Evolutionary conservation across 2,797 vertebrate species (phyloP), one percentile per base, ranked within the genome.

Genomic region (Lithobates sylvaticus): DNA sequence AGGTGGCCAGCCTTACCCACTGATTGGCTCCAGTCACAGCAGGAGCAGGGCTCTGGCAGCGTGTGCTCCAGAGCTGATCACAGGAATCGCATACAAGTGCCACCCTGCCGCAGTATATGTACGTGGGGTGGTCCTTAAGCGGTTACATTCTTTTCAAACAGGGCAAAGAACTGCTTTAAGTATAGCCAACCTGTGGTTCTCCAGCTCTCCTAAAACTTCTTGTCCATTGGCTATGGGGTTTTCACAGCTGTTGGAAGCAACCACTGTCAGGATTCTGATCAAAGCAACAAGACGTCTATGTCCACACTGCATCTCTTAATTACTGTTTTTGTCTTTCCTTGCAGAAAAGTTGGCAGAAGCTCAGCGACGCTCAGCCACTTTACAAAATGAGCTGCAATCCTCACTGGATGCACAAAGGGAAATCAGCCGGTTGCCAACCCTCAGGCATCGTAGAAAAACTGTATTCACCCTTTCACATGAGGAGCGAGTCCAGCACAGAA

Each of bases 341-440:
- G 54, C 88, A 99, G 98, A 99, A 88, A 99, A 99, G 91, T 95
- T 99, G 15, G 98, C 98, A 0, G 98, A 99, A 90, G 98, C 98
- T 71, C 98, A 99, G 93, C 95, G 98, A 72, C 94, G 97, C 34
- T 99, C 97, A 39, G 97, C 98, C 15, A 99, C 98, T 0, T 95
- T 99, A 83, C 98, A 99, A 88, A 99, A 98, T 9, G 98, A 99
- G 90, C 94, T 99, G 86, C 98, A 99, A 85, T 99, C 98, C 0
- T 99, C 98, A 0, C 78, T 99, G 94, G 98, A 99, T 1, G 97
- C 96, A 0, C 98, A 99, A 94, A 96, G 95, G 88, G 98, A 99
- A 94, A 97, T 93, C 92, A 94, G 90, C 5, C 94, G 94, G 0
- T 93, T 96, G 93, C 89, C 97, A 94, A 94, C 96, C 84, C 86